Evolutionary conservation across 2,888 invertebrate species (phyloP).

Genomic region (Exephanes ischioxanthus): DNA sequence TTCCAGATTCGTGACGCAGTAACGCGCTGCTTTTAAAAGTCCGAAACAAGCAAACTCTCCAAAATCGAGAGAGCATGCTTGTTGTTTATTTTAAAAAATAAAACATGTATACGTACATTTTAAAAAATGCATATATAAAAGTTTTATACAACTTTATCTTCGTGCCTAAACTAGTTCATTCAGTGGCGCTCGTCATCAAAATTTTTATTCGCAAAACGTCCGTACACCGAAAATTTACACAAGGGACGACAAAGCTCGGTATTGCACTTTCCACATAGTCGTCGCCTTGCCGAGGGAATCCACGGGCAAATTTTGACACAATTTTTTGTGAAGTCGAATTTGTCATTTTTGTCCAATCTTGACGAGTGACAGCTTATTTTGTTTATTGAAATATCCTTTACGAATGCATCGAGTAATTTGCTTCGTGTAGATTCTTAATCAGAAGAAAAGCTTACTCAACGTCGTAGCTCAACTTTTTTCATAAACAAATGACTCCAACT

Average conservation of each 20-base stretch:
- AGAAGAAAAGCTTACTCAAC: no score
- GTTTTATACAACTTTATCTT: background rate
- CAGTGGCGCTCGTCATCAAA: background rate
- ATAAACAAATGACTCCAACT: no score
- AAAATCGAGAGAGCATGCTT: background rate
- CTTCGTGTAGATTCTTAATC: no score
- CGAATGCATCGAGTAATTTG: no score
- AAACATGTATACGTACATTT: no score
- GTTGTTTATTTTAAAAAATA: background rate
- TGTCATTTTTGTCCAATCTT: no score
- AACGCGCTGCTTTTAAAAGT: background rate
- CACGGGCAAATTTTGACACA: no score
- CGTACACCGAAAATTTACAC: background rate
- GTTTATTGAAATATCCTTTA: no score
- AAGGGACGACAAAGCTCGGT: conserved; percentile 11
- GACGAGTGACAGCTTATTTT: no score
- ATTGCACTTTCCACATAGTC: conserved; percentile 32
- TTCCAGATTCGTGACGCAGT: background rate
- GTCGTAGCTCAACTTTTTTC: no score
- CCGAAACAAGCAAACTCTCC: background rate
- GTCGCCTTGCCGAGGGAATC: conserved; percentile 21
- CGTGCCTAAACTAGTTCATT: background rate
- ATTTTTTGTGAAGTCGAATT: no score
- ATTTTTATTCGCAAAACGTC: conserved; percentile 12
- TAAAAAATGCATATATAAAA: no score